phyloP scores from a whole-genome alignment of 1,140 invertebrate genomes.

The Pararge aegeria region DNA sequence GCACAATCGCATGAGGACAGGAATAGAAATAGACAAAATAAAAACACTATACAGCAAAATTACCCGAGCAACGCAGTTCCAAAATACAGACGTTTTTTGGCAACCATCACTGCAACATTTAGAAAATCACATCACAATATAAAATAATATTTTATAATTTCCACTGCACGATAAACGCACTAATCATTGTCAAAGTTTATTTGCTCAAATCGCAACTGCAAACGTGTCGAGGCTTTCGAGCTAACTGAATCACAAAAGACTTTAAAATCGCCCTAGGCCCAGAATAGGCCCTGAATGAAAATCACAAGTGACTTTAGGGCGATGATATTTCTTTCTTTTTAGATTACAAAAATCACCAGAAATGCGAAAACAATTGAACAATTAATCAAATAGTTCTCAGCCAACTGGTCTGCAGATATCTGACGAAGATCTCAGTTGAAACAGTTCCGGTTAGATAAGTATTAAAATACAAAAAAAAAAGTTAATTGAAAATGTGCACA shows the following conservation, averaged over 20 bases:
- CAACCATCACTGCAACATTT: slow-evolving; percentile 46
- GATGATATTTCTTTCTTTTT: neutral
- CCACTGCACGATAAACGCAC: slow-evolving; percentile 18
- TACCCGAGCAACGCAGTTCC: slow-evolving; percentile 29
- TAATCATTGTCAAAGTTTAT: slow-evolving; percentile 16
- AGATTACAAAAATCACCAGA: too few species aligned
- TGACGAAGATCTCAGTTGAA: too few species aligned
- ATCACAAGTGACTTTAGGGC: neutral
- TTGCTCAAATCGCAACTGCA: slow-evolving; percentile 17
- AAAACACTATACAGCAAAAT: slow-evolving; percentile 30
- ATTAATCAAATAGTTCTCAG: too few species aligned
- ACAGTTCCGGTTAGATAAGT: too few species aligned
- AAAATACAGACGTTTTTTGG: slow-evolving; percentile 43
- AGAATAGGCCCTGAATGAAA: too few species aligned
- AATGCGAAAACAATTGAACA: too few species aligned
- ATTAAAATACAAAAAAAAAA: neutral
- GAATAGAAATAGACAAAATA: slow-evolving; percentile 30
- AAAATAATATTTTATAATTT: slow-evolving; percentile 18
- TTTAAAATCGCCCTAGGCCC: too few species aligned
- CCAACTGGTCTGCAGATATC: too few species aligned
- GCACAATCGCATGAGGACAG: slow-evolving; percentile 15
- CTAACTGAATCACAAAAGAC: neutral
- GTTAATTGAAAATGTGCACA: slow-evolving; percentile 9
- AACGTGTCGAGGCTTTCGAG: slow-evolving; percentile 20
- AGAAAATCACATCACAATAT: slow-evolving; percentile 29